Conservation (phyloP, 2,888 invertebrate species). For the Melinopterus prodromus region DNA sequence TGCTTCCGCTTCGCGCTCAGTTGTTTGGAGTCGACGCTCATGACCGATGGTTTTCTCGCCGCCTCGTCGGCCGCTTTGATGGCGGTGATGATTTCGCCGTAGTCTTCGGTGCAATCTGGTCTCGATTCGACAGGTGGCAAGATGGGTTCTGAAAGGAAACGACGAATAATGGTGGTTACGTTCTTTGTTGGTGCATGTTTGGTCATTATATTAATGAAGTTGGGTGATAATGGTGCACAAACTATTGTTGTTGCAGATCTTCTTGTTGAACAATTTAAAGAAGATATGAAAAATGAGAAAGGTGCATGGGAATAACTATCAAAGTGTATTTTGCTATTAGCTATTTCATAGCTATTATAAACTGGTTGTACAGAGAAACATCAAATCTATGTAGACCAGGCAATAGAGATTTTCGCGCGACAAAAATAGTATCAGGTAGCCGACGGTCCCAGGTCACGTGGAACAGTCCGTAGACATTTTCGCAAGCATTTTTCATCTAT, state of each 20-base stretch:
- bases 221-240: background rate
- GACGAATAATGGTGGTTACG: background rate
- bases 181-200: too few species aligned
- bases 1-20: background rate
- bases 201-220: background rate
- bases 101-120: constrained; percentile 24
- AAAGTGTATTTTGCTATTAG: too few species aligned
- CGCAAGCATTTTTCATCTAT: too few species aligned
- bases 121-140: constrained; percentile 7
- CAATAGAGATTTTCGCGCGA: too few species aligned
- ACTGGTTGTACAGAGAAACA: too few species aligned
- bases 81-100: constrained; percentile 9
- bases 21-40: constrained; percentile 38
- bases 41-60: constrained; percentile 14
- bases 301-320: too few species aligned
- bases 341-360: too few species aligned
- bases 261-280: background rate
- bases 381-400: too few species aligned
- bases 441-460: too few species aligned
- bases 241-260: background rate
- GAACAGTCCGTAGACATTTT: too few species aligned
- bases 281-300: background rate
- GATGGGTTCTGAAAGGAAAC: background rate
- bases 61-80: constrained; percentile 7
- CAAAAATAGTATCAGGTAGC: too few species aligned